Base-by-base conservation (phyloP, 23 tunicate species). In the Diplosoma virens region DNA sequence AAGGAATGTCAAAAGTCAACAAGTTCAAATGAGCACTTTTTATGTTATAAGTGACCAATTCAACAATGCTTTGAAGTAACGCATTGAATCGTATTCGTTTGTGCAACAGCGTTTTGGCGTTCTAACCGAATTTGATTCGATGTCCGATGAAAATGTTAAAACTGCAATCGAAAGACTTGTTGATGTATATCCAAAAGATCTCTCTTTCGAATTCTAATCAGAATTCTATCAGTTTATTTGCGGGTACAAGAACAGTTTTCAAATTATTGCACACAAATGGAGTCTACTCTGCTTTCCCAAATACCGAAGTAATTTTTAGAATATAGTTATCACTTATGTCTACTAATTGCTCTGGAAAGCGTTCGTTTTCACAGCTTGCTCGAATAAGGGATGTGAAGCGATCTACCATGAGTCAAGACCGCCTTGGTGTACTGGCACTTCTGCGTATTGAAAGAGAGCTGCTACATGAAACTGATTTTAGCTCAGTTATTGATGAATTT, bases 321-420 rank as follows among this genome's bases (percentile, higher is more conserved):
- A 55, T 55, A 55, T 20, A 55, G 25, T 20, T 55, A 55, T 55
- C 63, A 16, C 63, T 16, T 55, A 55, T 55, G 63, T 55, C 63
- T 55, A 55, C 63, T 55, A 55, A 55, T 55, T 55, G 63, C 63
- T 55, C 63, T 55, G 63, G 21, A 20, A 25, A 55, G 63, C 63
- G 63, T 55, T 55, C 63, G 63, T 55, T 55, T 55, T 55, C 63
- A 55, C 63, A 55, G 63, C 63, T 55, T 55, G 63, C 63, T 55
- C 63, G 63, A 55, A 55, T 55, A 14, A 16, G 4, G 63, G 5
- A 11, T 55, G 63, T 55, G 63, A 55, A 55, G 63, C 24, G 63
- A 55, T 55, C 63, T 55, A 41, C 50, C 50, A 41, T 25, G 63
- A 55, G 24, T 20, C 4, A 11, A 20, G 24, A 20, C 24, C 63